These are phyloP conservation scores for Polylopha cassiicola DNA, from an alignment of 2,888 invertebrate genomes.

Conservation along the genomic window DNA sequence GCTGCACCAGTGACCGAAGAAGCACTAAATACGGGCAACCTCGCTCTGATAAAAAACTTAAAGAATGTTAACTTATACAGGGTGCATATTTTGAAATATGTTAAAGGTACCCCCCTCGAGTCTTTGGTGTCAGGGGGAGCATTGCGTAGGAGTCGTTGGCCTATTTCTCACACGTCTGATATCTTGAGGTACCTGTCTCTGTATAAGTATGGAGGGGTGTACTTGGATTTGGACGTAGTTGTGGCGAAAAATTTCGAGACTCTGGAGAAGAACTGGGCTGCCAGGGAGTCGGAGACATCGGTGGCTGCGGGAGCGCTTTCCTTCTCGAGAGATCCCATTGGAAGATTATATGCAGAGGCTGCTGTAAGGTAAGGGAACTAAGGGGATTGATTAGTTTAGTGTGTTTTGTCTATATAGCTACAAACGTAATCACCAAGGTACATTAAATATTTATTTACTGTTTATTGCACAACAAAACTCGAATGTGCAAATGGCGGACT, in stretches of 20 bases:
- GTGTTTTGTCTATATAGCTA: too few species aligned
- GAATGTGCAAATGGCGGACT: too few species aligned
- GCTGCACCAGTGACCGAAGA: conserved; percentile 50
- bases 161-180: conserved; percentile 80
- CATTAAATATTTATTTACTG: too few species aligned
- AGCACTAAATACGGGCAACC: conserved; percentile 35
- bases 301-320: conserved; percentile 83
- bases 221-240: conserved; percentile 85
- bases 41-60: conserved; percentile 52
- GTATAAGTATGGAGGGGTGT: conserved; percentile 87
- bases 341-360: conserved; percentile 33
- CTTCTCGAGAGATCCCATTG: conserved; percentile 54
- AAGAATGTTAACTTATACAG: conserved; percentile 70
- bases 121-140: conserved; percentile 65
- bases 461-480: too few species aligned
- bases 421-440: too few species aligned
- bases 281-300: conserved; percentile 74
- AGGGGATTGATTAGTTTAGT: too few species aligned
- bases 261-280: conserved; percentile 78
- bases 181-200: conserved; percentile 80
- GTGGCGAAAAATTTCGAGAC: conserved; percentile 77
- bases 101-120: conserved; percentile 76
- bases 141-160: conserved; percentile 73
- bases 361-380: conserved; percentile 38
- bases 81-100: conserved; percentile 69